Percentiles rank a stretch among this genome's conserved stretches.
Evolutionary conservation across 30 jellyfish, hydroid and myxozoan species (phyloP).

Genomic region (Morbakka virulenta): DNA sequence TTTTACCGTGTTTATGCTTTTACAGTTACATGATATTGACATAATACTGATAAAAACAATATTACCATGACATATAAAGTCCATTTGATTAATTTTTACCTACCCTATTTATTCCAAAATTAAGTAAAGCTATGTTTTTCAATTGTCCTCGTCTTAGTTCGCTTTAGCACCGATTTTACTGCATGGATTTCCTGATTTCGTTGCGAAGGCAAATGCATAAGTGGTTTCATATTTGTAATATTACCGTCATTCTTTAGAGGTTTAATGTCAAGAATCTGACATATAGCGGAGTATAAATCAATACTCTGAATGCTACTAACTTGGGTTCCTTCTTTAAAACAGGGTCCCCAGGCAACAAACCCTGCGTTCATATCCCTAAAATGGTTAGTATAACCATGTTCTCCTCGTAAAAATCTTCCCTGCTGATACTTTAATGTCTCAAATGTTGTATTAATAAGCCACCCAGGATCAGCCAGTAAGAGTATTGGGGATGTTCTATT

Average conservation of each 20-base stretch:
- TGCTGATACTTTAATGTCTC: constrained; percentile 12
- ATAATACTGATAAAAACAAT: too few relatives aligned
- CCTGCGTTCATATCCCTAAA: constrained; percentile 78
- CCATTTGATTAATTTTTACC: too few relatives aligned
- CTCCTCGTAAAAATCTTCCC: constrained; percentile 70
- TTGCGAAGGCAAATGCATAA: constrained; percentile 11
- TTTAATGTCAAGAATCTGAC: constrained; percentile 48
- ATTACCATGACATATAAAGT: too few relatives aligned
- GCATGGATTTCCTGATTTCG: too few relatives aligned
- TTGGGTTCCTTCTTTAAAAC: constrained; percentile 39
- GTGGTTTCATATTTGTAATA: constrained; percentile 26
- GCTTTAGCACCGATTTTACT: too few relatives aligned
- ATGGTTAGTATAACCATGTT: constrained; percentile 73
- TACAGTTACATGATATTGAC: too few relatives aligned
- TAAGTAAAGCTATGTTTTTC: too few relatives aligned
- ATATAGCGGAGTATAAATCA: constrained; percentile 76
- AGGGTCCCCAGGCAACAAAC: constrained; percentile 81
- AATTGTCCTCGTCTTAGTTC: too few relatives aligned
- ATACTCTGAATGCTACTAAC: constrained; percentile 35
- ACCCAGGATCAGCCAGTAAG: constrained; percentile 82
- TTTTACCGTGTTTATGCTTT: too few relatives aligned
- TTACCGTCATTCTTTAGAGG: constrained; percentile 67
- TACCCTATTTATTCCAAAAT: too few relatives aligned
- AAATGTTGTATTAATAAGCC: constrained; percentile 53
- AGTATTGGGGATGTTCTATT: constrained; percentile 65